These are phyloP conservation scores for Nannoperca australis DNA, from an alignment of 2,797 vertebrate species.

Conservation along the genomic window DNA sequence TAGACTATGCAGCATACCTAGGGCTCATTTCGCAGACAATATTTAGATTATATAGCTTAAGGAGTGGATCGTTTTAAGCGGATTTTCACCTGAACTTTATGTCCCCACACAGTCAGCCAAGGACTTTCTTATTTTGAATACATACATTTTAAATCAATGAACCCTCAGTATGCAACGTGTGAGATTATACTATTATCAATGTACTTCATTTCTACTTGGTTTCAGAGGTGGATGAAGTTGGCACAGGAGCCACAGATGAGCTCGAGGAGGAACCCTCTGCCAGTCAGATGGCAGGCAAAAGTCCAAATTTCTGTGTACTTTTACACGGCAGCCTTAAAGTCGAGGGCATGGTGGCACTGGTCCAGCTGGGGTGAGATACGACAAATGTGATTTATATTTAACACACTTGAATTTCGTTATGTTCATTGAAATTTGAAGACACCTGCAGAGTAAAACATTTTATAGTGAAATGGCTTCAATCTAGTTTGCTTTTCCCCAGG, in stretches of 20 bases:
- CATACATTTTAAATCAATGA: not conserved
- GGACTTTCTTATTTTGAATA: not conserved
- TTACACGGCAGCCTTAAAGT: constrained; percentile 98
- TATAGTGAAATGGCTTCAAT: not conserved
- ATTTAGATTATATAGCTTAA: too few relatives aligned
- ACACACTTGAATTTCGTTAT: not conserved
- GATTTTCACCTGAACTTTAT: not conserved
- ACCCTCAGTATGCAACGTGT: not conserved
- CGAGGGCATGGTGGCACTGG: constrained; percentile 98
- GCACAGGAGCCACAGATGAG: constrained; percentile 93
- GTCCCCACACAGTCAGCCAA: not conserved
- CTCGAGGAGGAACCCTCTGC: constrained; percentile 95
- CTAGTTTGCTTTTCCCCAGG: constrained; percentile 71
- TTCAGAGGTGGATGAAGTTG: constrained; percentile 95
- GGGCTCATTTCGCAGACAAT: not conserved
- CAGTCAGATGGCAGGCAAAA: constrained; percentile 97
- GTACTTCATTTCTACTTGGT: constrained; percentile 25
- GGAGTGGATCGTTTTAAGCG: not conserved
- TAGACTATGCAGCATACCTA: not conserved
- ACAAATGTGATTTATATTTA: not conserved
- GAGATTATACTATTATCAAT: not conserved
- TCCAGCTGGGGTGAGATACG: constrained; percentile 92
- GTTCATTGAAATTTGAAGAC: not conserved
- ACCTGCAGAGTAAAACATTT: not conserved
- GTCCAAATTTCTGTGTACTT: constrained; percentile 97